Base-by-base conservation (phyloP, 2,113 vertebrate species). In the Mesoclemmys tuberculata region DNA sequence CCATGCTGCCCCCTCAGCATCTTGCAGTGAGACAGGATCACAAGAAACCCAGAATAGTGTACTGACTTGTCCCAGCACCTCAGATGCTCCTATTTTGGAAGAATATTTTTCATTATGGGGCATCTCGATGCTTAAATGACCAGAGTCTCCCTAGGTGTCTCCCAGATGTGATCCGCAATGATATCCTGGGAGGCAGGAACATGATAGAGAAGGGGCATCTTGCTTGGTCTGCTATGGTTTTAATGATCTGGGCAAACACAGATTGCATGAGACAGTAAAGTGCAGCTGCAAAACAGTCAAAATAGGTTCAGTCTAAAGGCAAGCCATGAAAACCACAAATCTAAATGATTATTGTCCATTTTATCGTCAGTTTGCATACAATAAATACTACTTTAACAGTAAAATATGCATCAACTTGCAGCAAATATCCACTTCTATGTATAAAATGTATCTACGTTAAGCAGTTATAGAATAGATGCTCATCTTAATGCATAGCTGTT, bases 301-400 rank as follows among this genome's bases (percentile, higher is more conserved):
- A 77, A 46, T 75, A 44, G 74, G 41, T 46, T 46, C 41, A 75
- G 74, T 41, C 22, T 75, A 24, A 44, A 75, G 74, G 35, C 64
- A 68, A 46, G 38, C 44, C 24, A 0, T 24, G 48, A 51, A 79
- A 21, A 31, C 7, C 88, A n/a, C 1, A 0, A 4, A 13, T 0
- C 29, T 3, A 44, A 77, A 2, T 41, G 24, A 48, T 1, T 2
- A 0, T 6, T 56, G 7, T 49, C 87, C 2, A 0, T 2, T 38
- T 56, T 79, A 54, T 48, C 64, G 26, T 8, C 2, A 4, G 0
- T 2, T 9, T 31, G 38, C 51, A 29, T 26, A 83, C 26, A 71
- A 71, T 21, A 71, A 71, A 71, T 71, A 77, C 21, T 24, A 27
- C 41, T 27, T 77, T 77, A 29, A 46, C 38, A 46, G 74, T 5